phyloP scores from a whole-genome alignment of 2,888 invertebrate genomes.

The Oligia latruncula region DNA sequence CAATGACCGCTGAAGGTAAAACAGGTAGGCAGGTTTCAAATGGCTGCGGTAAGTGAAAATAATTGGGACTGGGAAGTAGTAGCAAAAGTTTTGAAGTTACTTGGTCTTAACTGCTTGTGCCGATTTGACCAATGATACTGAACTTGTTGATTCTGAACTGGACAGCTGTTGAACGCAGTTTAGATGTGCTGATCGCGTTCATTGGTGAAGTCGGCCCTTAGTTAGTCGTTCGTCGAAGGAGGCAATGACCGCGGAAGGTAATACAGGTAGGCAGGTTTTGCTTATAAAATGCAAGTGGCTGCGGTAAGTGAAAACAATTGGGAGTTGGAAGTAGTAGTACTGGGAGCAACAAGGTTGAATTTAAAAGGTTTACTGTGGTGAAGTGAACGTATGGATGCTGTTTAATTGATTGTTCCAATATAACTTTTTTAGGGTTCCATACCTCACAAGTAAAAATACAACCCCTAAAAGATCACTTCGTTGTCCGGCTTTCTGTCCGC shows the following conservation, averaged over 20 bases:
- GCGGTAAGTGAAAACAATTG: not conserved
- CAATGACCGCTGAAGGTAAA: too few relatives aligned
- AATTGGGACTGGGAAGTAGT: too few relatives aligned
- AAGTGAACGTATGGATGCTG: not conserved
- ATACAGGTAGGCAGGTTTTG: not conserved
- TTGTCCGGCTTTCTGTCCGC: too few relatives aligned
- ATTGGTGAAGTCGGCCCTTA: not conserved
- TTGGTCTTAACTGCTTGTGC: too few relatives aligned
- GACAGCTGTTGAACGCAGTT: not conserved
- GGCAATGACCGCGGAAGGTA: conserved; percentile 30
- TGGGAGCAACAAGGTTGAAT: not conserved
- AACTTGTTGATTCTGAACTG: too few relatives aligned
- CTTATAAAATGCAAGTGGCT: conserved; percentile 12
- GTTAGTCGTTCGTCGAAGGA: not conserved
- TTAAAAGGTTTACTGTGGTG: not conserved
- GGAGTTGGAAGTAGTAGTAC: not conserved
- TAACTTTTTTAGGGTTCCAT: not conserved
- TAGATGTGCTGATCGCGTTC: not conserved
- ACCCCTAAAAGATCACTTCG: too few relatives aligned
- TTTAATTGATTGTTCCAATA: not conserved
- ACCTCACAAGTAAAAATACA: too few relatives aligned
- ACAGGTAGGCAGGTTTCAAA: not conserved
- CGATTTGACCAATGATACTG: too few relatives aligned
- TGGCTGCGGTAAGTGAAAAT: not conserved
- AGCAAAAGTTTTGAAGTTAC: too few relatives aligned